Evolutionary conservation across 92 coral and sea anemone species (phyloP).

Genomic region (Porites rus): DNA sequence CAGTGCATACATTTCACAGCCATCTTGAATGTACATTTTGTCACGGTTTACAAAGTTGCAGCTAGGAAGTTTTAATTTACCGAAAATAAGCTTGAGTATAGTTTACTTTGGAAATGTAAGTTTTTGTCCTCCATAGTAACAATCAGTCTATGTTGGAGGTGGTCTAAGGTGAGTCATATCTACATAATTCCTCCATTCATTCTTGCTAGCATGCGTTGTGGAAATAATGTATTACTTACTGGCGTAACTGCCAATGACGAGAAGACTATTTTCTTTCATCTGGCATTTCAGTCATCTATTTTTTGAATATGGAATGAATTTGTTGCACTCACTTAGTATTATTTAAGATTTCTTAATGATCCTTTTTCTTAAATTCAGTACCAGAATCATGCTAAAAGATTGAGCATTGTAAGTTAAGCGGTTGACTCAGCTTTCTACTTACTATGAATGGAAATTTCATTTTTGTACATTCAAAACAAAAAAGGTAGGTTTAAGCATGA

Average conservation of each 20-base stretch:
- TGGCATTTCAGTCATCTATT: slow-evolving; percentile 35
- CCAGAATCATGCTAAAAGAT: background rate
- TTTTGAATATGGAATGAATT: background rate
- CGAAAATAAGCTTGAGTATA: background rate
- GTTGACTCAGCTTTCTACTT: background rate
- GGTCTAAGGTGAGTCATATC: slow-evolving; percentile 25
- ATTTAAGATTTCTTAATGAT: background rate
- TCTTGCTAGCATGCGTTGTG: background rate
- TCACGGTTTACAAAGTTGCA: too few species aligned
- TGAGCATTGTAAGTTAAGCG: background rate
- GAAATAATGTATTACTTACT: background rate
- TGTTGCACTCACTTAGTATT: background rate
- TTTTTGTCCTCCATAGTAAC: background rate
- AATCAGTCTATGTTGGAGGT: background rate
- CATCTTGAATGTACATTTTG: too few species aligned
- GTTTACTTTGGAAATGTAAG: background rate
- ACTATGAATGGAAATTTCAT: background rate
- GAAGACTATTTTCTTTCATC: background rate
- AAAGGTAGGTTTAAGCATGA: slow-evolving; percentile 31
- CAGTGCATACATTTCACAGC: too few species aligned
- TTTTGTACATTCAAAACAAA: background rate
- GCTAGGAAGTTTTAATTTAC: too few species aligned
- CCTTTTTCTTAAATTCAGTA: too few species aligned
- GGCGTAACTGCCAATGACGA: background rate
- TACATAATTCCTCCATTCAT: background rate